phyloP scores from a whole-genome alignment of 2,888 invertebrate species.

The Cheilosia scutellata region DNA sequence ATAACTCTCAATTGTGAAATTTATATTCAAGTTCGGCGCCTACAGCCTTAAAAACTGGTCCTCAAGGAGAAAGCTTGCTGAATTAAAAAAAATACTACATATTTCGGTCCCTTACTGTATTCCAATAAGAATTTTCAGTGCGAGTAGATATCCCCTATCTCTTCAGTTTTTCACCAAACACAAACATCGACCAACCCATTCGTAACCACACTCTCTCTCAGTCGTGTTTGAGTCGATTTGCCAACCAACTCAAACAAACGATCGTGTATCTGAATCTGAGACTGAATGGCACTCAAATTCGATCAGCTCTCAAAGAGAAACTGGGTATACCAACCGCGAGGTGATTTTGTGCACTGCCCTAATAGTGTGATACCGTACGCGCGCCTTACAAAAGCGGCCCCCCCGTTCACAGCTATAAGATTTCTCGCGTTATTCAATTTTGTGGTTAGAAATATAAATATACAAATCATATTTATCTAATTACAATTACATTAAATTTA shows the following conservation, averaged over 20 bases:
- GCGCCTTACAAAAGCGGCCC: slow-evolving; percentile 72
- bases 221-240: slow-evolving; percentile 41
- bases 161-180: neutral
- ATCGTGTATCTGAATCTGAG: slow-evolving; percentile 45
- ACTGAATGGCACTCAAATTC: slow-evolving; percentile 56
- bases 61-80: too few species aligned
- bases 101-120: too few species aligned
- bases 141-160: neutral
- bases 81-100: too few species aligned
- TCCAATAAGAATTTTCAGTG: too few species aligned
- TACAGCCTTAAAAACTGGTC: too few species aligned
- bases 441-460: slow-evolving; percentile 49
- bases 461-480: slow-evolving; percentile 52
- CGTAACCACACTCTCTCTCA: slow-evolving; percentile 3
- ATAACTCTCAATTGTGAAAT: too few species aligned
- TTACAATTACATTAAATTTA: slow-evolving; percentile 62
- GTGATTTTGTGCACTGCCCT: slow-evolving; percentile 71
- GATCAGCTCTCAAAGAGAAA: slow-evolving; percentile 49
- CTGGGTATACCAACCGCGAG: slow-evolving; percentile 66
- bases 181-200: neutral
- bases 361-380: slow-evolving; percentile 74
- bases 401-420: slow-evolving; percentile 45
- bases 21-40: too few species aligned
- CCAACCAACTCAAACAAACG: slow-evolving; percentile 49
- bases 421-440: slow-evolving; percentile 57